Evolutionary conservation across 2,113 vertebrate genomes (phyloP).

Genomic region (Lasiurus borealis): DNA sequence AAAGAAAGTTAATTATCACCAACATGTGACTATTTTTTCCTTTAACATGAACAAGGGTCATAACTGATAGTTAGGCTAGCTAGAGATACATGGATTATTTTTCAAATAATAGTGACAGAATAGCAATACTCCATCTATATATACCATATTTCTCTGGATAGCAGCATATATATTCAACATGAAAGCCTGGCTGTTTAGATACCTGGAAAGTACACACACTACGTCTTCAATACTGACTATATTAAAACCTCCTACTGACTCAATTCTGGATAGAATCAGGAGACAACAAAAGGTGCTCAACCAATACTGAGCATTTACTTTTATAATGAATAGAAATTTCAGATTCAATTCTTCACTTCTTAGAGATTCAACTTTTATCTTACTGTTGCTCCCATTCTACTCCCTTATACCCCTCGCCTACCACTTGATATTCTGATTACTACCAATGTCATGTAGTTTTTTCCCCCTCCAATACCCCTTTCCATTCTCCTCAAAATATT

Average conservation of each 20-base stretch:
- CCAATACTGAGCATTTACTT: background rate
- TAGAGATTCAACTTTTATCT: background rate
- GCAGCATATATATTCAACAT: background rate
- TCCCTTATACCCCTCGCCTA: background rate
- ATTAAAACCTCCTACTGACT: background rate
- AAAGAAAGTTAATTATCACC: conserved; percentile 48
- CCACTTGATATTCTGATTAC: background rate
- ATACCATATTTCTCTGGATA: background rate
- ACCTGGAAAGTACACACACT: background rate
- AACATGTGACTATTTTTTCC: background rate
- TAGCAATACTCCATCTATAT: background rate
- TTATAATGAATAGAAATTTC: background rate
- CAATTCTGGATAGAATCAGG: background rate
- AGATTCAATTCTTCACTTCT: background rate
- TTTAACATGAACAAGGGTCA: conserved; percentile 42
- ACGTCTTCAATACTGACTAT: background rate
- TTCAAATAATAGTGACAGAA: background rate
- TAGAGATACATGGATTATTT: conserved; percentile 28
- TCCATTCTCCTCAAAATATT: conserved; percentile 15
- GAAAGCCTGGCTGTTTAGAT: background rate
- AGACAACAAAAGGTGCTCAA: background rate
- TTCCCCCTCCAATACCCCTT: background rate
- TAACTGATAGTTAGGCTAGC: background rate
- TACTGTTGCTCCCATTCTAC: background rate
- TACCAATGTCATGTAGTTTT: background rate